Evolutionary conservation across 2,797 vertebrate genomes (phyloP).

Genomic region (Periparus ater): DNA sequence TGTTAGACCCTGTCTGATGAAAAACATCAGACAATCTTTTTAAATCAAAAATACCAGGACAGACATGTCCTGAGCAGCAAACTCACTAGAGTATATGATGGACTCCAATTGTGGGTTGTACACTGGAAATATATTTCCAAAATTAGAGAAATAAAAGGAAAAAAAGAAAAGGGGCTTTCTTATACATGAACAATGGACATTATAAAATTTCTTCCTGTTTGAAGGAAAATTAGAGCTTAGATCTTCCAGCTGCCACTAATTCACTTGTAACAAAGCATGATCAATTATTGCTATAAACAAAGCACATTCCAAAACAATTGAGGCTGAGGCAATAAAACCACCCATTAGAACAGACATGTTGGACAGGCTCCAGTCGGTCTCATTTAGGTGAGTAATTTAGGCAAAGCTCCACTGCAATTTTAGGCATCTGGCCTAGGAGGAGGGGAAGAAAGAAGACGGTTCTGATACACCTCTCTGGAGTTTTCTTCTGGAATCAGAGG

Average conservation of each 20-base stretch:
- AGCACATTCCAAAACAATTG: slow-evolving; percentile 48
- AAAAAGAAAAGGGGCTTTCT: background rate
- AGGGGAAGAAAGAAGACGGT: background rate
- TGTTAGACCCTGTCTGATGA: background rate
- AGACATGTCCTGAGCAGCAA: background rate
- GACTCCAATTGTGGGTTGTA: background rate
- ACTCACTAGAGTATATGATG: background rate
- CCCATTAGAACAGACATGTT: background rate
- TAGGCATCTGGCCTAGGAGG: background rate
- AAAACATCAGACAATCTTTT: background rate
- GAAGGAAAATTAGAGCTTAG: slow-evolving; percentile 25
- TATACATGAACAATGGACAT: background rate
- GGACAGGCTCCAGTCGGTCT: slow-evolving; percentile 40
- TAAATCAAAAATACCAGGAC: background rate
- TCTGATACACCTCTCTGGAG: background rate
- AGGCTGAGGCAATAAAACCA: slow-evolving; percentile 51
- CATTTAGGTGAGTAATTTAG: slow-evolving; percentile 54
- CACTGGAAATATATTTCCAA: background rate
- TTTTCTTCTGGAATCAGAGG: background rate
- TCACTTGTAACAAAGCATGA: slow-evolving; percentile 35
- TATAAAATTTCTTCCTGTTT: background rate
- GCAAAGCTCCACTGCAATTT: slow-evolving; percentile 13
- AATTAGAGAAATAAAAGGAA: background rate
- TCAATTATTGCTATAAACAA: slow-evolving; percentile 61
- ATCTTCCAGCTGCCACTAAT: slow-evolving; percentile 45